These are phyloP conservation scores for Chloroclysta siterata DNA, from an alignment of 2,888 invertebrate genomes.

Conservation along the genomic window DNA sequence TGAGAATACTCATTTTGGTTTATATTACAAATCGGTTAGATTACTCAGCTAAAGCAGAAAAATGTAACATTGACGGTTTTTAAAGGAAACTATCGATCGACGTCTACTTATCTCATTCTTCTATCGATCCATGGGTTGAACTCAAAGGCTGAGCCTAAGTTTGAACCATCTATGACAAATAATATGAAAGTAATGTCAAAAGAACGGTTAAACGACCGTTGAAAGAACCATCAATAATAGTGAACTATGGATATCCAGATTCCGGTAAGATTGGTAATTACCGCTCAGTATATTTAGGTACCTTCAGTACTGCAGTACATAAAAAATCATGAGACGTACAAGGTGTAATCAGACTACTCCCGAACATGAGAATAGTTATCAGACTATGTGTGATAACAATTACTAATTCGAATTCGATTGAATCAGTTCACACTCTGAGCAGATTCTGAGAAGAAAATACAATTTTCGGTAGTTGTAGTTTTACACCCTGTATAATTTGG, in stretches of 20 bases:
- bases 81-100: background rate
- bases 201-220: background rate
- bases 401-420: too few species aligned
- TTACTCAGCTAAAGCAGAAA: background rate
- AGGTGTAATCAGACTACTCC: conserved; percentile 1
- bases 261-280: conserved; percentile 8
- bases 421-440: too few species aligned
- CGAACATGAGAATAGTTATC: background rate
- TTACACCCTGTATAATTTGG: conserved; percentile 16
- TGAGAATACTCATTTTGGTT: background rate
- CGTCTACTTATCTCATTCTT: background rate
- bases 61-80: background rate
- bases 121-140: too few species aligned
- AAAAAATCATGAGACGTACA: conserved; percentile 12
- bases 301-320: conserved; percentile 16
- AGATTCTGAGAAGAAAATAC: background rate
- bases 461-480: background rate
- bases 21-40: too few species aligned
- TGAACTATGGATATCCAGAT: background rate
- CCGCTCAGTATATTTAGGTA: conserved; percentile 14
- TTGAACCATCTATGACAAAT: background rate
- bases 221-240: background rate
- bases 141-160: background rate
- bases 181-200: background rate
- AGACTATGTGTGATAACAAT: too few species aligned